These are phyloP conservation scores for Xiphophorus hellerii DNA, from an alignment of 2,113 vertebrate species.

Conservation along the genomic window DNA sequence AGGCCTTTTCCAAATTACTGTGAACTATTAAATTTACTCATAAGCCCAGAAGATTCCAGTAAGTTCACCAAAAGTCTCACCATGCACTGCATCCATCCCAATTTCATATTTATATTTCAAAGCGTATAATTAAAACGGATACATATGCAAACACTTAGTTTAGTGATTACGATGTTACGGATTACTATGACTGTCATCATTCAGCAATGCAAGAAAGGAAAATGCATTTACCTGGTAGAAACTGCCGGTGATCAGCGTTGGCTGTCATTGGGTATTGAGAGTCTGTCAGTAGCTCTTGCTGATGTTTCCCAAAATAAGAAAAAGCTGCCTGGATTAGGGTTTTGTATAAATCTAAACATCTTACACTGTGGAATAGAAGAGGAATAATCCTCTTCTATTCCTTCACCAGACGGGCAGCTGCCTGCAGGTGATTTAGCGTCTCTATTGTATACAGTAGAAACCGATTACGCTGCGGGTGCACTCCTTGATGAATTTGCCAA, in stretches of 20 bases:
- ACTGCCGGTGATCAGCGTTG: background rate
- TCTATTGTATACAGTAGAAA: background rate
- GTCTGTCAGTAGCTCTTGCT: too few relatives aligned
- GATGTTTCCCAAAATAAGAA: too few relatives aligned
- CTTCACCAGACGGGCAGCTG: background rate
- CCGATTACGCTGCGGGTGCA: background rate
- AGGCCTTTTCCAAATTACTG: background rate
- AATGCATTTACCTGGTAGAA: background rate
- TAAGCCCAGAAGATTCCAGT: too few relatives aligned
- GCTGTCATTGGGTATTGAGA: too few relatives aligned
- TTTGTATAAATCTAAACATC: background rate
- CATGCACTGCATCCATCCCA: too few relatives aligned
- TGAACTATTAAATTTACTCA: background rate
- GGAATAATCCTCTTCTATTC: background rate
- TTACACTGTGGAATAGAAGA: slow-evolving; percentile 8
- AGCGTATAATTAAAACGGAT: too few relatives aligned
- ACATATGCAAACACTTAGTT: too few relatives aligned
- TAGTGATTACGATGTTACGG: too few relatives aligned
- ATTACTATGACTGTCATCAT: background rate
- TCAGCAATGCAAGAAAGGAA: background rate
- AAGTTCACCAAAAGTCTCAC: too few relatives aligned
- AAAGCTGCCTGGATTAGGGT: background rate
- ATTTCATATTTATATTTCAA: too few relatives aligned
- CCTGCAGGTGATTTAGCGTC: slow-evolving; percentile 4
- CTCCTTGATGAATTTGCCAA: slow-evolving; percentile 25